phyloP scores from a whole-genome alignment of 2,888 invertebrate species.

The Lasioglossum calceatum region DNA sequence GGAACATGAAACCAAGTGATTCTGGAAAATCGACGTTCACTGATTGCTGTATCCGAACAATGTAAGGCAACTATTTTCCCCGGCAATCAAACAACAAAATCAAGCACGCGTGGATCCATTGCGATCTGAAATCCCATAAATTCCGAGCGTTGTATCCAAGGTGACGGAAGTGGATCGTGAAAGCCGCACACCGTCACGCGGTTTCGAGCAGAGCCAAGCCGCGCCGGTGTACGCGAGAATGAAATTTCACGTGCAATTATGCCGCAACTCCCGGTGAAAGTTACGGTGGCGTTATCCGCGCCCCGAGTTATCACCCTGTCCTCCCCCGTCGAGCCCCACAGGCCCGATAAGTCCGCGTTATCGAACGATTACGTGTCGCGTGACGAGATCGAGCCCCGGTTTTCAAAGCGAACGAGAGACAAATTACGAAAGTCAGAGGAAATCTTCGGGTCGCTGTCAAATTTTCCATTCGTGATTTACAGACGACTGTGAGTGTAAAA shows the following conservation, averaged over 20 bases:
- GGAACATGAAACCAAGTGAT: neutral
- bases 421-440: neutral
- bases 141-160: conserved; percentile 17
- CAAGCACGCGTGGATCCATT: neutral
- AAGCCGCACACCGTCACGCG: conserved; percentile 4
- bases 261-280: conserved; percentile 10
- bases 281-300: conserved; percentile 13
- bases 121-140: neutral
- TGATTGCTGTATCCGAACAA: neutral
- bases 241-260: conserved; percentile 35
- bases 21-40: neutral
- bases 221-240: conserved; percentile 6
- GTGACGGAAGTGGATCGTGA: conserved; percentile 23
- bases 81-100: neutral
- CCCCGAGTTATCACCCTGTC: neutral
- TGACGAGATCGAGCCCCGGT: neutral
- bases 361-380: conserved; percentile 27
- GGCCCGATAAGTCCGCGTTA: conserved; percentile 25
- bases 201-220: neutral
- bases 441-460: neutral
- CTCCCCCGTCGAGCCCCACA: neutral
- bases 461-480: too few relatives aligned
- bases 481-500: too few relatives aligned
- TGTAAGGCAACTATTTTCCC: neutral
- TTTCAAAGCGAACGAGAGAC: neutral